These are phyloP conservation scores for Lochmaea capreae DNA, from an alignment of 2,888 invertebrate genomes.

Conservation along the genomic window DNA sequence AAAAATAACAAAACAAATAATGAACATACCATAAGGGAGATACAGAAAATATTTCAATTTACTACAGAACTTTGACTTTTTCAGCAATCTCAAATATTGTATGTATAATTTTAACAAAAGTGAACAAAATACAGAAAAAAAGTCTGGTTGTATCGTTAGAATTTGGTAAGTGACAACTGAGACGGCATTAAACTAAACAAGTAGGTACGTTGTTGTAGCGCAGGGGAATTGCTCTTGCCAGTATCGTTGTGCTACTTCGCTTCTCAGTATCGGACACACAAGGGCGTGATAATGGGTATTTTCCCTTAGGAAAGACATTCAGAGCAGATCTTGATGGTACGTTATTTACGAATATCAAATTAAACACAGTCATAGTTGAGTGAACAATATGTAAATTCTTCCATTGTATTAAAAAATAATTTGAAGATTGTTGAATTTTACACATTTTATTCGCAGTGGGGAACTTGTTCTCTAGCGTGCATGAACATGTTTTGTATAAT, in stretches of 20 bases:
- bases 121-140: conserved; percentile 29
- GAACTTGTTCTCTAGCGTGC: too few species aligned
- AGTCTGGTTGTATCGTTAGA: conserved; percentile 30
- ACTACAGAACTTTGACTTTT: too few species aligned
- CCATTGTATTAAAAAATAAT: too few species aligned
- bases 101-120: too few species aligned
- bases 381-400: too few species aligned
- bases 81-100: too few species aligned
- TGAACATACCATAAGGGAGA: too few species aligned
- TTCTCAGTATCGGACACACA: conserved; percentile 52
- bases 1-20: too few species aligned
- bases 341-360: conserved; percentile 1
- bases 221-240: conserved; percentile 51
- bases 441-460: too few species aligned
- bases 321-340: conserved; percentile 6
- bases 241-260: conserved; percentile 59
- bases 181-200: conserved; percentile 63
- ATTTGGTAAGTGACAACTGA: conserved; percentile 62
- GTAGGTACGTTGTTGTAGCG: conserved; percentile 64
- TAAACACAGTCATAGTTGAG: neutral
- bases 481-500: too few species aligned
- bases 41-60: too few species aligned
- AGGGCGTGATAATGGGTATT: conserved; percentile 65
- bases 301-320: conserved; percentile 59
- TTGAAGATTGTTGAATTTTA: too few species aligned